A percentile compares a stretch with the other conserved stretches of the same genome.
Evolutionary conservation across 2,797 vertebrate genomes (phyloP).

Genomic region (Anableps anableps): DNA sequence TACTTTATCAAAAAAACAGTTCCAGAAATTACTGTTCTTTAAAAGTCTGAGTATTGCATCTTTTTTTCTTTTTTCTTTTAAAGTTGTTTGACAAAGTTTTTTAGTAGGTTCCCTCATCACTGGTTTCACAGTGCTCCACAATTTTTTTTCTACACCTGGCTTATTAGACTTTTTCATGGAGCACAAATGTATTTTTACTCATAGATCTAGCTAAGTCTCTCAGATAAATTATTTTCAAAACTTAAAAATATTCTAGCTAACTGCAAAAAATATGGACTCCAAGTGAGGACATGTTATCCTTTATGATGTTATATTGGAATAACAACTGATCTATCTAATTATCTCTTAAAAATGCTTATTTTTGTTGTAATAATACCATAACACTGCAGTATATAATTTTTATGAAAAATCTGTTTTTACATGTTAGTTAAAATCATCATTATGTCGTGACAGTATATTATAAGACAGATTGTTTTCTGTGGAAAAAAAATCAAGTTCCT

Average conservation of each 20-base stretch:
- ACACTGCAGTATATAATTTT: no score
- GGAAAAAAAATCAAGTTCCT: no score
- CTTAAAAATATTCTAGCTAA: not conserved
- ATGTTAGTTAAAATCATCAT: no score
- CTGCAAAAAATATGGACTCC: not conserved
- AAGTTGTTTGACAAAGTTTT: not conserved
- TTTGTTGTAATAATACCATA: not conserved
- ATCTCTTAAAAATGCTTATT: not conserved
- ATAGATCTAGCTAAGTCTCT: not conserved
- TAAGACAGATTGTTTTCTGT: no score
- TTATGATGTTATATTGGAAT: not conserved
- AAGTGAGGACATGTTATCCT: not conserved
- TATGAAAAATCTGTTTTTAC: no score
- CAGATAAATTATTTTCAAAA: not conserved
- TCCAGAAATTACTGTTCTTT: slow-evolving; percentile 18
- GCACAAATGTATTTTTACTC: not conserved
- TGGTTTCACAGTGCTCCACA: not conserved
- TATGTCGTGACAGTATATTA: no score
- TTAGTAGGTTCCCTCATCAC: not conserved
- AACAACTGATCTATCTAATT: not conserved
- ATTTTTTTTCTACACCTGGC: not conserved
- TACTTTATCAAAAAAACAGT: slow-evolving; percentile 34
- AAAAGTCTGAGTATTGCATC: not conserved
- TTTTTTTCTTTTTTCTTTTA: not conserved
- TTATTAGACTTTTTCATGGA: not conserved